Conservation (phyloP, 2,888 invertebrate genomes). For the Lobophora halterata region DNA sequence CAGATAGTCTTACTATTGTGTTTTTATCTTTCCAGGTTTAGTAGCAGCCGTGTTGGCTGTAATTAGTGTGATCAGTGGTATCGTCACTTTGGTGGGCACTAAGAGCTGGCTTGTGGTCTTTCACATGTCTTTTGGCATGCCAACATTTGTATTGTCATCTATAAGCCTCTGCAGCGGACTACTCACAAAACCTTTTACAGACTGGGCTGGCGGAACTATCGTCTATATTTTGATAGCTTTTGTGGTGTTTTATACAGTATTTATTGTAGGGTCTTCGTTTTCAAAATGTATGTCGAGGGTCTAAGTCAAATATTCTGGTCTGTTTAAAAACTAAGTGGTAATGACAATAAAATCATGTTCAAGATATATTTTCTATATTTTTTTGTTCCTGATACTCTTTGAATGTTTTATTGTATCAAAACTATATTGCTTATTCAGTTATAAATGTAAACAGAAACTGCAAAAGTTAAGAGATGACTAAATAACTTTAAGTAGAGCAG, state of each 20-base stretch:
- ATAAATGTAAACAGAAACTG: too few relatives aligned
- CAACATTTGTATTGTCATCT: constrained; percentile 45
- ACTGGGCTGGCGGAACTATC: constrained; percentile 35
- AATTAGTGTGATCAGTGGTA: constrained; percentile 34
- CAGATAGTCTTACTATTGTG: constrained; percentile 20
- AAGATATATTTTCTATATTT: neutral
- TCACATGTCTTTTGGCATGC: constrained; percentile 45
- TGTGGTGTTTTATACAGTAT: constrained; percentile 41
- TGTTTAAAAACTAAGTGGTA: too few relatives aligned
- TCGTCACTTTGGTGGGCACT: constrained; percentile 24
- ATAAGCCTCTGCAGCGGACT: constrained; percentile 42
- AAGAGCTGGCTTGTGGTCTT: constrained; percentile 25
- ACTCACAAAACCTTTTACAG: constrained; percentile 32
- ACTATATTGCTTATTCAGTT: too few relatives aligned
- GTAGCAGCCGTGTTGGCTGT: constrained; percentile 34
- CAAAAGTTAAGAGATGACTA: too few relatives aligned
- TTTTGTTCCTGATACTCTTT: too few relatives aligned
- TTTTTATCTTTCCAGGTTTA: constrained; percentile 33
- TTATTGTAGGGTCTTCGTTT: constrained; percentile 40
- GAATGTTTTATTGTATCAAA: too few relatives aligned
- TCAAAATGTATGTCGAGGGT: constrained; percentile 43
- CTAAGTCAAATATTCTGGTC: too few relatives aligned
- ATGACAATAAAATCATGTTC: too few relatives aligned
- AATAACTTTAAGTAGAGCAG: too few relatives aligned
- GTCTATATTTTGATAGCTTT: constrained; percentile 37